A percentile compares a stretch with the other conserved stretches of the same genome.
Conservation (phyloP, 2,888 invertebrate genomes). For the Macaria liturata region DNA sequence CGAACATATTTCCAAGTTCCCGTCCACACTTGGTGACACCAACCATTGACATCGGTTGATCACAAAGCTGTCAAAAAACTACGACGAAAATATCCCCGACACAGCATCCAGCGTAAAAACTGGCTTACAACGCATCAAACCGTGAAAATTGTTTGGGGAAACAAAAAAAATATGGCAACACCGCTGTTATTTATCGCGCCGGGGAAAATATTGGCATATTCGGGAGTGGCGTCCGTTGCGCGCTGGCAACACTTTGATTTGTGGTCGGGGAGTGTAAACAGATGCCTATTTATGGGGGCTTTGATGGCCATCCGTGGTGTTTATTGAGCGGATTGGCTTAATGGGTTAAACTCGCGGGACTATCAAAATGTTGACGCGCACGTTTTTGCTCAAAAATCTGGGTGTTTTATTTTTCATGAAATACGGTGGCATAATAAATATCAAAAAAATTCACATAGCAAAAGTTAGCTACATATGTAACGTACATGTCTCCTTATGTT, state of each 20-base stretch:
- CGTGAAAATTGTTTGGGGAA: slow-evolving; percentile 44
- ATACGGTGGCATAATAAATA: too few species aligned
- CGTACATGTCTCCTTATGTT: too few species aligned
- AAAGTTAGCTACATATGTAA: too few species aligned
- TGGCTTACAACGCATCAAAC: slow-evolving; percentile 28
- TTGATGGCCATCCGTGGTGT: slow-evolving; percentile 24
- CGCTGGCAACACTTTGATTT: slow-evolving; percentile 46
- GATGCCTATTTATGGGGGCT: slow-evolving; percentile 20
- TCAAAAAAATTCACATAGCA: too few species aligned
- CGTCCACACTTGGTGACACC: too few species aligned
- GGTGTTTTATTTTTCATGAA: too few species aligned
- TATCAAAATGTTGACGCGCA: slow-evolving; percentile 1
- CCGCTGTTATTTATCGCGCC: slow-evolving; percentile 40
- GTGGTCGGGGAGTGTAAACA: slow-evolving; percentile 34
- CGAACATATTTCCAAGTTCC: too few species aligned
- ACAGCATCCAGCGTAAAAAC: slow-evolving; percentile 7
- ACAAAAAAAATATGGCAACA: slow-evolving; percentile 38
- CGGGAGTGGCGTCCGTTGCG: slow-evolving; percentile 36
- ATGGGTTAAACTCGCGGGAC: neutral
- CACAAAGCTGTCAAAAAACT: slow-evolving; percentile 1
- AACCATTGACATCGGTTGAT: too few species aligned
- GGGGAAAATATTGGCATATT: slow-evolving; percentile 47
- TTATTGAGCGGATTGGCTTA: slow-evolving; percentile 10
- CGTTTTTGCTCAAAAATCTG: neutral
- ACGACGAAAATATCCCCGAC: neutral